Base-by-base conservation (phyloP, 2,888 invertebrate species). In the Drosophila picticornis region DNA sequence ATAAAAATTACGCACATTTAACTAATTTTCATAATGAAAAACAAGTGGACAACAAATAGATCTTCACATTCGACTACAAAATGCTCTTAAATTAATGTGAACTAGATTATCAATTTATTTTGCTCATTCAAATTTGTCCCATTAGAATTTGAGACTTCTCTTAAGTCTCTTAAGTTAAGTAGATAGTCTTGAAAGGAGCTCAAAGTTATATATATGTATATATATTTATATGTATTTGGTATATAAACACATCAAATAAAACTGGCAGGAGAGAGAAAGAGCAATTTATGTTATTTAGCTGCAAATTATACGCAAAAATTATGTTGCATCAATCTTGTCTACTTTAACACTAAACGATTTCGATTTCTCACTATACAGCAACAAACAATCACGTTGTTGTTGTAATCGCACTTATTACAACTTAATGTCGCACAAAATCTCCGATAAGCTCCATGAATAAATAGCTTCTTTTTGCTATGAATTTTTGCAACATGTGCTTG, bases 21-120 rank as follows among this genome's bases (percentile, higher is more conserved):
- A 83, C 88, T 78, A 77, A 85, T 83, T 83, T 80, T 82, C 84
- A 90, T 86, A 84, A 86, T 81, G 61, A 81, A 87, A 76, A 76
- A 62, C 72, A 74, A 57, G 38, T 68, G 60, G 22, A 48, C 27
- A n/a, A 16, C 36, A 27, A 11, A 19, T 22, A 0, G 22, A 27
- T 3, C 22, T n/a, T 11, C 53, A 60, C 57, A 48, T 36, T 53
- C 63, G 53, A 62, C 34, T 38, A 22, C 5, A 11, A 43, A 67
- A 72, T 72, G 36, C 87, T 19, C 58, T 75, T 31, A 6, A 13
- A 43, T 48, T 13, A 1, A 19, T 38, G 4, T 11, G 27, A 2
- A 27, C 22, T 46, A 0, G 43, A 22, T 46, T 22, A 3, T 5
- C 11, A 6, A 51, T 11, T 11, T 19, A 11, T 11, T n/a, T 50